phyloP scores from a whole-genome alignment of 2,113 vertebrate genomes.

The Siphamia tubifer region DNA sequence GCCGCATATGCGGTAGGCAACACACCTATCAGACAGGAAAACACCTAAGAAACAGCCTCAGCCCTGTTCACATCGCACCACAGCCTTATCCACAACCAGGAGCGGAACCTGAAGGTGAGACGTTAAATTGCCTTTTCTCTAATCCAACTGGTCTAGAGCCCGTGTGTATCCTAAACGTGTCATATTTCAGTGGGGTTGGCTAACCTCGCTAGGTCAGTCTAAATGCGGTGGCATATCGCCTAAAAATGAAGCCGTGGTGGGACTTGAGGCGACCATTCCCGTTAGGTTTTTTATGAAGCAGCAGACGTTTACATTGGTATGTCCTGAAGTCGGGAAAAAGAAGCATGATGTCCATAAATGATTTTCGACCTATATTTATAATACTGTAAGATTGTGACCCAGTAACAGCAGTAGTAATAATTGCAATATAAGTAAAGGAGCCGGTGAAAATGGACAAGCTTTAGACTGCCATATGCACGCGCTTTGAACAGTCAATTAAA shows the following conservation, averaged over 20 bases:
- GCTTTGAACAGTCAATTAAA: slow-evolving; percentile 37
- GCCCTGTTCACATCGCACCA: slow-evolving; percentile 25
- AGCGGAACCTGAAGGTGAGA: slow-evolving; percentile 76
- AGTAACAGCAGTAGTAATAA: background rate
- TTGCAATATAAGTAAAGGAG: background rate
- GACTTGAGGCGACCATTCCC: background rate
- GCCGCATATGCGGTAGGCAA: slow-evolving; percentile 80
- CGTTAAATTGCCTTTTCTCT: slow-evolving; percentile 55
- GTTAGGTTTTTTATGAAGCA: slow-evolving; percentile 1
- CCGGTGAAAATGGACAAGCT: background rate
- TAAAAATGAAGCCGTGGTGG: slow-evolving; percentile 37
- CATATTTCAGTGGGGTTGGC: slow-evolving; percentile 71
- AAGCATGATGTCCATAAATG: background rate
- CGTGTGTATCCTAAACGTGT: slow-evolving; percentile 62
- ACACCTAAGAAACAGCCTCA: slow-evolving; percentile 51
- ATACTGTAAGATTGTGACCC: background rate
- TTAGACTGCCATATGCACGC: slow-evolving; percentile 5
- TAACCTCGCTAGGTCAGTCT: slow-evolving; percentile 66
- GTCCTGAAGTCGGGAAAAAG: slow-evolving; percentile 13
- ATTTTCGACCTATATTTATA: slow-evolving; percentile 1
- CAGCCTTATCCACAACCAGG: slow-evolving; percentile 57
- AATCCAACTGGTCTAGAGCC: slow-evolving; percentile 62
- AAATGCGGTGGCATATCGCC: slow-evolving; percentile 61
- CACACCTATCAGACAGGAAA: slow-evolving; percentile 69
- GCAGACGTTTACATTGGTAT: slow-evolving; percentile 22